Percentiles rank a stretch among this genome's conserved stretches.
These are phyloP conservation scores for Maconellicoccus hirsutus DNA, from an alignment of 1,140 invertebrate genomes.

Conservation along the genomic window DNA sequence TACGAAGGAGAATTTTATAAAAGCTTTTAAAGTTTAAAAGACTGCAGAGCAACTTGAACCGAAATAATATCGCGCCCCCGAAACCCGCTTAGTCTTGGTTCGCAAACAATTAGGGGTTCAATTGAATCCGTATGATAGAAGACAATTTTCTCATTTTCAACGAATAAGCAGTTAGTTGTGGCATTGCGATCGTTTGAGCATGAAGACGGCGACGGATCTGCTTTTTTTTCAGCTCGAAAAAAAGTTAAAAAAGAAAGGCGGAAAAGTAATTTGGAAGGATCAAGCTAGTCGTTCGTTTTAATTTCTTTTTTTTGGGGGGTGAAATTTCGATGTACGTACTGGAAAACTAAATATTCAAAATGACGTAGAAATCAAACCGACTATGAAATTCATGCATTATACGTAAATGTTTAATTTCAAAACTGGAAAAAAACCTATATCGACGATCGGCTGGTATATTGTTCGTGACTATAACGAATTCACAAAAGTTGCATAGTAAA, in stretches of 20 bases:
- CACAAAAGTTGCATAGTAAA: no score
- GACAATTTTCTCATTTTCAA: slow-evolving; percentile 5
- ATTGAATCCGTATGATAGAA: slow-evolving; percentile 3
- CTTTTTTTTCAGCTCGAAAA: neutral
- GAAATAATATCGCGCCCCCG: slow-evolving; percentile 2
- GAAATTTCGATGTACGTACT: neutral
- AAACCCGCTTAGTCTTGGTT: neutral
- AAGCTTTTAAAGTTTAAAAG: neutral
- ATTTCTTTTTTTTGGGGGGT: neutral
- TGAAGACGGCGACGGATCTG: neutral
- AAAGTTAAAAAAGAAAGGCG: neutral
- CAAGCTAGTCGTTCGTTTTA: slow-evolving; percentile 1
- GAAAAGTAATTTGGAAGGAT: neutral
- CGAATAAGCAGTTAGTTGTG: neutral
- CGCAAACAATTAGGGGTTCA: slow-evolving; percentile 7
- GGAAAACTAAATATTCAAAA: no score
- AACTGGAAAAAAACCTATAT: neutral
- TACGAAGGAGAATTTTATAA: neutral
- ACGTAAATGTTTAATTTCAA: no score
- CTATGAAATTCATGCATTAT: no score
- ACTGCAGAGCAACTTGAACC: neutral
- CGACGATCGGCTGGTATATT: neutral
- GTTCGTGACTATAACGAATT: neutral
- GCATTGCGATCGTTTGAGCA: neutral
- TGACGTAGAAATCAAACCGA: no score